These are phyloP conservation scores for Myotis findleyi DNA, from an alignment of 2,797 vertebrate species.

Conservation along the genomic window DNA sequence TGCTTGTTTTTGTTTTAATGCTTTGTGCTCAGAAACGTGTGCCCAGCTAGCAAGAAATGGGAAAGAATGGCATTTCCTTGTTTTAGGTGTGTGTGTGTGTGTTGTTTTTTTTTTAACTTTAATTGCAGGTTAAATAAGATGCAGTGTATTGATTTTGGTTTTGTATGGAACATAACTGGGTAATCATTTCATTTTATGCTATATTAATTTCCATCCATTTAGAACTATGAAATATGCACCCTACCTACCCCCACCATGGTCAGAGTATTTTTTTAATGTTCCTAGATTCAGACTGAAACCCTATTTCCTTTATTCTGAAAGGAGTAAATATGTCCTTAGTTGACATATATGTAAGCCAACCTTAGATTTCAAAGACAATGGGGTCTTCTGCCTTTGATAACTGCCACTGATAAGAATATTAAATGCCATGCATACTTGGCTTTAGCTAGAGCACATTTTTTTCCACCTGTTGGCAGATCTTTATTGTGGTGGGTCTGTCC, in stretches of 20 bases:
- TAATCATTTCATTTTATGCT: constrained; percentile 73
- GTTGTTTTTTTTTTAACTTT: constrained; percentile 66
- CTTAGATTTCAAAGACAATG: background rate
- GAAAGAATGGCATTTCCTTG: constrained; percentile 83
- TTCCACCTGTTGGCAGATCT: background rate
- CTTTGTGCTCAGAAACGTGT: constrained; percentile 81
- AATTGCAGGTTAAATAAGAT: constrained; percentile 86
- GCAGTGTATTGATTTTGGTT: constrained; percentile 71
- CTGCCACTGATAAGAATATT: background rate
- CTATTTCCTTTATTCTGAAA: constrained; percentile 32
- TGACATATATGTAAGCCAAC: background rate
- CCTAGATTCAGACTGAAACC: constrained; percentile 23
- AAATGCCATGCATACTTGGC: background rate
- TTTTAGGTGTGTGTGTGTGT: constrained; percentile 77
- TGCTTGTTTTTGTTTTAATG: constrained; percentile 73
- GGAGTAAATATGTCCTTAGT: background rate
- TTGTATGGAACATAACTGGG: constrained; percentile 54
- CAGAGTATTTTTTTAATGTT: background rate
- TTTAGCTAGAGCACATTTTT: constrained; percentile 20
- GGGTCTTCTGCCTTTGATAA: accelerated
- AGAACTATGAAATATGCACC: constrained; percentile 55
- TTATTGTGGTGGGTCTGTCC: background rate
- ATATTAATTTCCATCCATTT: constrained; percentile 69
- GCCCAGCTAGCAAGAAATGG: constrained; percentile 82
- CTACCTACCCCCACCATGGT: background rate